phyloP scores from a whole-genome alignment of 2,113 vertebrate genomes.

The Oncorhynchus mykiss region DNA sequence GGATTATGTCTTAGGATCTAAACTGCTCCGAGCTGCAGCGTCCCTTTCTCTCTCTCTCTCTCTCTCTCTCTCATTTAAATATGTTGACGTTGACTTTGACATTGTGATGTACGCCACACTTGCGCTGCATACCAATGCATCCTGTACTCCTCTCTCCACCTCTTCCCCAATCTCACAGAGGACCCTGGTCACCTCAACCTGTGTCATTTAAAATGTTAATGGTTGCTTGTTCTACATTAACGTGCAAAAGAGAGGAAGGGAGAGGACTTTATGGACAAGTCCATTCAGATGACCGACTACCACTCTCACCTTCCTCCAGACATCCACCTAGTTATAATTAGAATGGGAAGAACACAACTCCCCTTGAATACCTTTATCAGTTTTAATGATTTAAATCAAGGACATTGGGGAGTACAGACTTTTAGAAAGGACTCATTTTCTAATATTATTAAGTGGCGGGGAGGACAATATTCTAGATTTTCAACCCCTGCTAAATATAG shows the following conservation, averaged over 20 bases:
- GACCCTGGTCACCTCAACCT: conserved; percentile 15
- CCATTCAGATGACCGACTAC: conserved; percentile 20
- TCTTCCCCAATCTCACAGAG: conserved; percentile 15
- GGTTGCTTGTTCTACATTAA: conserved; percentile 30
- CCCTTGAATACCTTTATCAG: conserved; percentile 29
- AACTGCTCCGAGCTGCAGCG: conserved; percentile 27
- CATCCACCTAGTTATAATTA: conserved; percentile 38
- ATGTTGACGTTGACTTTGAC: conserved; percentile 42
- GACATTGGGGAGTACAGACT: conserved; percentile 23
- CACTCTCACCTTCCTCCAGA: conserved; percentile 19
- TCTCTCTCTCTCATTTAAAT: conserved; percentile 38
- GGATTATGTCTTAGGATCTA: conserved; percentile 41
- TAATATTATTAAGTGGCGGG: conserved; percentile 28
- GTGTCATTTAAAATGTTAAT: conserved; percentile 50
- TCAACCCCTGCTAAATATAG: conserved; percentile 20
- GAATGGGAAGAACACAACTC: conserved; percentile 17
- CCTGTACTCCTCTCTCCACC: conserved; percentile 3
- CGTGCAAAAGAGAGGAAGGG: conserved; percentile 3
- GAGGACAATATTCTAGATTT: conserved; percentile 22
- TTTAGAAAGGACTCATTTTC: conserved; percentile 27
- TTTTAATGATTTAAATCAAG: conserved; percentile 33
- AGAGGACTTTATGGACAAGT: conserved; percentile 21
- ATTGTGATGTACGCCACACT: conserved; percentile 31
- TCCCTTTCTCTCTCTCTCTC: conserved; percentile 27
- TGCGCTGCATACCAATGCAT: conserved; percentile 33